phyloP scores from a whole-genome alignment of 2,888 invertebrate species.

The Megaustenia siamemsis region DNA sequence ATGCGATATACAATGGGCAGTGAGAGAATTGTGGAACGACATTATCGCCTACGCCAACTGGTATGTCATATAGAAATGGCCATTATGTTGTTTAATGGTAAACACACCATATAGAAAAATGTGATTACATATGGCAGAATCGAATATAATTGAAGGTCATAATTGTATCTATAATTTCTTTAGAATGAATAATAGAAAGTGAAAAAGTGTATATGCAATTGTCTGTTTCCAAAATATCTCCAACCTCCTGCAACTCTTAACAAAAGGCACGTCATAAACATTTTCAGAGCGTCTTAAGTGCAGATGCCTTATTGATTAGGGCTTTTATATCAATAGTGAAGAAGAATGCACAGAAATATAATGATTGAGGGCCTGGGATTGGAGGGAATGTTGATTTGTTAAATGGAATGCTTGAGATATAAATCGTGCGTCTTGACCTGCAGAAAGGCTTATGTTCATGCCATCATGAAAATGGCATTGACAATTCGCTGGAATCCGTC shows the following conservation, averaged over 20 bases:
- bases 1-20: too few species aligned
- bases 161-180: too few species aligned
- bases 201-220: too few species aligned
- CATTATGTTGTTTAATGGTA: too few species aligned
- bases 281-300: neutral
- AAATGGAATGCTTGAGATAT: neutral
- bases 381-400: neutral
- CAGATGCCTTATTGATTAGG: neutral
- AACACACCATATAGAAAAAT: too few species aligned
- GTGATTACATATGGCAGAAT: too few species aligned
- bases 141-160: too few species aligned
- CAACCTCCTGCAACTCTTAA: neutral
- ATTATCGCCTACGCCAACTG: too few species aligned
- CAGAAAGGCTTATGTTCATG: neutral
- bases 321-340: neutral
- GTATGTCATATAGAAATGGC: too few species aligned
- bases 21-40: too few species aligned
- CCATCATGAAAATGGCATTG: neutral
- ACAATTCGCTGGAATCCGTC: neutral
- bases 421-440: neutral
- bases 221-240: too few species aligned
- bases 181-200: too few species aligned
- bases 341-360: neutral
- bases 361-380: neutral
- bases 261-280: neutral